Conservation (phyloP, 1,140 invertebrate species). For the Asobara japonica region DNA sequence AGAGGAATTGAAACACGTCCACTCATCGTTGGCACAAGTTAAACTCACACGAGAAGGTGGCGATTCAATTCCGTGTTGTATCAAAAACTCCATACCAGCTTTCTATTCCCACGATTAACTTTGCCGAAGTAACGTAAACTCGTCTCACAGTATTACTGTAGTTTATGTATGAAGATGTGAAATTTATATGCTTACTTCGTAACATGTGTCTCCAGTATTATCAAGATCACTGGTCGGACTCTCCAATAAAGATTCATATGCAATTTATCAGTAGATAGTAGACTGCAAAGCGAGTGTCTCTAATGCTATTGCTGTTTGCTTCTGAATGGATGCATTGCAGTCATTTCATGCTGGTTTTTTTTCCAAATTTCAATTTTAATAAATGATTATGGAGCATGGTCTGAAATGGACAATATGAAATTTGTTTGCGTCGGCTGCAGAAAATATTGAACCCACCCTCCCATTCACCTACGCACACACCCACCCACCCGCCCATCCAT, state of each 20-base stretch:
- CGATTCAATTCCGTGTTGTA: conserved; percentile 11
- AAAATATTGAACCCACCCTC: too few species aligned
- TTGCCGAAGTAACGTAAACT: conserved; percentile 15
- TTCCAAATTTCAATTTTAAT: too few species aligned
- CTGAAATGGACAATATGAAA: too few species aligned
- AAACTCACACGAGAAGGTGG: conserved; percentile 16
- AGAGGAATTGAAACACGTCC: conserved; percentile 15
- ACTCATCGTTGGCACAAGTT: conserved; percentile 20
- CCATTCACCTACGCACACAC: too few species aligned
- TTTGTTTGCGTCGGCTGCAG: too few species aligned
- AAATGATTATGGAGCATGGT: too few species aligned
- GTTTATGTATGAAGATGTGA: conserved; percentile 14
- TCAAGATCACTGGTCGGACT: not conserved
- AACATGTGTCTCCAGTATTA: conserved; percentile 4
- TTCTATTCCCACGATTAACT: conserved; percentile 56
- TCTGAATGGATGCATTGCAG: too few species aligned
- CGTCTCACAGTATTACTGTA: conserved; percentile 17
- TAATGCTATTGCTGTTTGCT: too few species aligned
- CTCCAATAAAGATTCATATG: not conserved
- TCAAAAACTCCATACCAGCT: conserved; percentile 33
- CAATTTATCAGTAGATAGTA: not conserved
- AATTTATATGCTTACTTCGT: conserved; percentile 10
- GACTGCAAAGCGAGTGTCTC: too few species aligned
- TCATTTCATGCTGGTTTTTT: too few species aligned
- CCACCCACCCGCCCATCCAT: too few species aligned